Percentiles rank a stretch among this genome's conserved stretches.
phyloP scores from a whole-genome alignment of 1,140 invertebrate species.

The Laodelphax striatellus region DNA sequence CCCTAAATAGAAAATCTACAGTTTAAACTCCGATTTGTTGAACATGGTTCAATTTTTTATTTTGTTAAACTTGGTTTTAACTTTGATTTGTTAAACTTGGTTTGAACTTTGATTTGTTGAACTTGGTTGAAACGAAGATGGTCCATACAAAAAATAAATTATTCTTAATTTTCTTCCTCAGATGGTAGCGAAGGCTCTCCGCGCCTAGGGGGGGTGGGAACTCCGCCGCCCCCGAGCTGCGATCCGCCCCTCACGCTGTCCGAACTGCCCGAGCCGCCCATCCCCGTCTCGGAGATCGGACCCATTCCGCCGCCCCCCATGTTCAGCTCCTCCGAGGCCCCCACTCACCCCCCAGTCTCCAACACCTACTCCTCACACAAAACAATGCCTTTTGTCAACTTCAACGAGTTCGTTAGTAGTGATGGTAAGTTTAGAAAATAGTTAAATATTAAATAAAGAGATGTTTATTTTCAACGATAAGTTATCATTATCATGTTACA shows the following conservation, averaged over 20 bases:
- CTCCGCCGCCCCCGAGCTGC: conserved; percentile 2
- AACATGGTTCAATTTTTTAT: no score
- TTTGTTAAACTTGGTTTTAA: no score
- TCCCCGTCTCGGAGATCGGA: conserved; percentile 82
- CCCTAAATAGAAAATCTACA: no score
- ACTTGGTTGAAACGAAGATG: no score
- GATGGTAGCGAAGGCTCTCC: conserved; percentile 12
- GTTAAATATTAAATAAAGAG: no score
- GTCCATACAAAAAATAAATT: no score
- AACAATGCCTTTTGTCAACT: conserved; percentile 25
- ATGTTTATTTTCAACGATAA: no score
- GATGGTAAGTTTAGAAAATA: conserved; percentile 40
- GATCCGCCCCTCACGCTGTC: conserved; percentile 50
- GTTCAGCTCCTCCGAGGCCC: conserved; percentile 58
- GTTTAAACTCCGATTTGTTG: no score
- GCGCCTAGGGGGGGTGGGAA: conserved; percentile 12
- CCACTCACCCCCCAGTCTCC: conserved; percentile 64
- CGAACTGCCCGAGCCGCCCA: conserved; percentile 79
- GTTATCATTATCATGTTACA: no score
- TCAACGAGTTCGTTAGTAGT: conserved; percentile 49
- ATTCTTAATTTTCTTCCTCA: background rate
- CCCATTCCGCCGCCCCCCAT: conserved; percentile 90
- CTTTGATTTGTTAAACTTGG: no score
- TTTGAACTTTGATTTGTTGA: no score
- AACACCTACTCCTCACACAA: conserved; percentile 25